A percentile compares a stretch with the other conserved stretches of the same genome.
Conservation (phyloP, 2,113 vertebrate species). For the Pseudonaja textilis region DNA sequence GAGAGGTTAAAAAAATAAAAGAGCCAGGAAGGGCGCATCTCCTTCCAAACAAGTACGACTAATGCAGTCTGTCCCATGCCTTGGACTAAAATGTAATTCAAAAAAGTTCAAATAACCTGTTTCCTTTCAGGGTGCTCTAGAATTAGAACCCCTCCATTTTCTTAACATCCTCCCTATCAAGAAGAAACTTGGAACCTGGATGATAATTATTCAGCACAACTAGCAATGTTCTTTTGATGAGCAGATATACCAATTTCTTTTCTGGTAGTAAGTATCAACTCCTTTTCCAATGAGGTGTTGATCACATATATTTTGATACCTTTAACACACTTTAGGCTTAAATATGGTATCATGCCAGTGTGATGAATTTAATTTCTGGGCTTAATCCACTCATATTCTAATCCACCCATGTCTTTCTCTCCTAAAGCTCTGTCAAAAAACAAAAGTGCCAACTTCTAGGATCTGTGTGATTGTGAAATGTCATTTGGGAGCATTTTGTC, state of each 20-base stretch:
- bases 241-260: background rate
- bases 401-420: background rate
- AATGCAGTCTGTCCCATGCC: background rate
- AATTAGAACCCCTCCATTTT: background rate
- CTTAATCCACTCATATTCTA: background rate
- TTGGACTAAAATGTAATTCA: background rate
- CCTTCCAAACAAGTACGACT: background rate
- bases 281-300: background rate
- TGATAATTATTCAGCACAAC: background rate
- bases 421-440: background rate
- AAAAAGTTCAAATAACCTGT: background rate
- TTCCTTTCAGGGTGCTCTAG: background rate
- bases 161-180: background rate
- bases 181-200: background rate
- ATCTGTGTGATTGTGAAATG: background rate
- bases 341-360: background rate
- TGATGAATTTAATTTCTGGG: background rate
- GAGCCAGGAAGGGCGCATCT: background rate
- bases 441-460: background rate
- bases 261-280: background rate
- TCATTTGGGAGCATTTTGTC: background rate
- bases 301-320: background rate
- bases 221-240: background rate
- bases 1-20: background rate
- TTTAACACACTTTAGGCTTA: background rate